Percentiles rank a stretch among this genome's conserved stretches.
Conservation (phyloP, 1,140 invertebrate species). For the Goniozus legneri region DNA sequence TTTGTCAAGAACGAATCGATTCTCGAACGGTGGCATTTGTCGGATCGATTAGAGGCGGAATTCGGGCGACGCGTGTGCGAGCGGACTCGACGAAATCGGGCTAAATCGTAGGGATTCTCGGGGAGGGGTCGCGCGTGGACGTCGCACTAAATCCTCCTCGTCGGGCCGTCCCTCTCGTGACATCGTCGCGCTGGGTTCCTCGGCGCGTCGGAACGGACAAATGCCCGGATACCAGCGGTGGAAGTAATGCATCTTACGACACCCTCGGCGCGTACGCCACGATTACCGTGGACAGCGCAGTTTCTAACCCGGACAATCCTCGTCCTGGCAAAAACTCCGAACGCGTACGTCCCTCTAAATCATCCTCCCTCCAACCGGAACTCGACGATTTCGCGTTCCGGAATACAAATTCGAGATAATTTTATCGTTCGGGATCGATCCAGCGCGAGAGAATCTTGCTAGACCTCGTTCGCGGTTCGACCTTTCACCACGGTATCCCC, state of each 20-base stretch:
- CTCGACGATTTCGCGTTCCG: constrained; percentile 8
- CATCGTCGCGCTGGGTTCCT: constrained; percentile 39
- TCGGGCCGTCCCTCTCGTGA: constrained; percentile 11
- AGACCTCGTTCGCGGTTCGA: no score
- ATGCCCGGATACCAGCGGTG: constrained; percentile 52
- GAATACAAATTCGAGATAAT: no score
- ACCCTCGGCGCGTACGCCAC: not conserved
- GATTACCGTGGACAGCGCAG: no score
- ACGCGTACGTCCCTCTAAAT: constrained; percentile 15
- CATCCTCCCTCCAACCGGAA: constrained; percentile 1
- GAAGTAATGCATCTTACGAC: constrained; percentile 50
- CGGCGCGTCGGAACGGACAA: constrained; percentile 48
- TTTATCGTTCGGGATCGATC: no score
- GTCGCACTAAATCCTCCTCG: constrained; percentile 40
- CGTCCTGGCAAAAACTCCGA: constrained; percentile 18
- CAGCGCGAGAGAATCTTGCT: no score
- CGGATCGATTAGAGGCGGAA: no score
- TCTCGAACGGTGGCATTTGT: no score
- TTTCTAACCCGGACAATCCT: no score
- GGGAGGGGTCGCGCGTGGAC: not conserved
- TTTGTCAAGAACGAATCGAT: no score
- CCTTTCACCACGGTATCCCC: no score
- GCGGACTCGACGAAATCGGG: no score
- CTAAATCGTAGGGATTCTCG: not conserved
- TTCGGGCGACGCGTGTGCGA: no score